Evolutionary conservation across 1,140 invertebrate species (phyloP).

Genomic region (Bathynomus jamesi): DNA sequence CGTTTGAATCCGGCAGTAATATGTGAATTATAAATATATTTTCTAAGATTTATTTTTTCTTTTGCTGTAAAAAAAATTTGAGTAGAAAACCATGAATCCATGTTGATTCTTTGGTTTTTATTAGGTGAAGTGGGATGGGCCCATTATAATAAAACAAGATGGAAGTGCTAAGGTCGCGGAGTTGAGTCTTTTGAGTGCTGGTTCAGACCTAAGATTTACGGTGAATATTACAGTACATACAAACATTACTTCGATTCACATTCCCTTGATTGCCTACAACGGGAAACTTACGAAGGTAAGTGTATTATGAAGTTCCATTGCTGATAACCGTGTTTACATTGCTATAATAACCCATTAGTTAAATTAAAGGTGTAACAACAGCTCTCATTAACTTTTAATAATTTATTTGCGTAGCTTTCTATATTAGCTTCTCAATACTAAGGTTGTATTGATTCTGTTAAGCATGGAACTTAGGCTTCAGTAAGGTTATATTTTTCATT

Average conservation of each 20-base stretch:
- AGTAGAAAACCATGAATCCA: background rate
- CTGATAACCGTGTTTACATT: conserved; percentile 6
- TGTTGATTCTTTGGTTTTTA: background rate
- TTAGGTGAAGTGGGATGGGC: conserved; percentile 46
- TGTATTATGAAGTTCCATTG: conserved; percentile 17
- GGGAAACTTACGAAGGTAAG: conserved; percentile 57
- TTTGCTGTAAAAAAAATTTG: background rate
- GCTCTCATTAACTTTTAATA: conserved; percentile 1
- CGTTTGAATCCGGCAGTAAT: too few species aligned
- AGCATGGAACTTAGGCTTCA: too few species aligned
- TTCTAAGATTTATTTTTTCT: conserved; percentile 5
- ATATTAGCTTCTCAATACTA: too few species aligned
- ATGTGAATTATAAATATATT: too few species aligned
- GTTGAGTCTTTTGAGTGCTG: conserved; percentile 50
- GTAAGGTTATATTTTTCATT: too few species aligned
- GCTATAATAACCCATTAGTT: background rate
- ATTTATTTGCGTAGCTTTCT: too few species aligned
- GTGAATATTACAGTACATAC: conserved; percentile 59
- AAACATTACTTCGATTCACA: conserved; percentile 61
- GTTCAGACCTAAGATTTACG: conserved; percentile 54
- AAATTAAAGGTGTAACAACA: background rate
- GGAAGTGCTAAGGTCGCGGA: conserved; percentile 54
- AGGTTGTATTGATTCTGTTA: too few species aligned
- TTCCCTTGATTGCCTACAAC: conserved; percentile 66
- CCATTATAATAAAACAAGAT: conserved; percentile 54